Evolutionary conservation across 2,888 invertebrate genomes (phyloP), one percentile per base, ranked within the genome.

Genomic region (Dioctria linearis): DNA sequence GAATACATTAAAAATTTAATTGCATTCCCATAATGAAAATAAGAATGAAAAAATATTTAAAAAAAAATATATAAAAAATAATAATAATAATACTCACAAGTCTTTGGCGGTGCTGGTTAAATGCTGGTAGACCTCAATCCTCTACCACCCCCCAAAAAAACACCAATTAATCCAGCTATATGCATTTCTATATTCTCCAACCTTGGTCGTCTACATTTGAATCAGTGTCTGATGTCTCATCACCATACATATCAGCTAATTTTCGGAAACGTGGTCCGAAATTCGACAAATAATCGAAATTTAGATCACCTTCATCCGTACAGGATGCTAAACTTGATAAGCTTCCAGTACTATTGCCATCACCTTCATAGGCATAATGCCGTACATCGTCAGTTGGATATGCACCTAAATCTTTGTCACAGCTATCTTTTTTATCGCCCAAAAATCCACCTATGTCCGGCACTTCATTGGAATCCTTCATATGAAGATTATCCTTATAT

Each of bases 311-410:
- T 86, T 97, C 97, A 87, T 96, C 96, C 82, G 96, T 96, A 93
- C 96, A 96, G 85, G 97, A 97, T 83, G 96, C 96, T 84, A 97
- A 91, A 65, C 97, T 96, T 76, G 98, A 98, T 39, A 98, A 91
- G 8, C 97, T 97, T 83, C 98, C 98, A 84, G 95, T 96, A 13
- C 94, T 94, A 87, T 97, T 97, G 84, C 97, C 97, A 87, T 96
- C 97, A 66, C 98, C 98, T 90, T 99, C 99, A 88, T 98, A 99
- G 80, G 97, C 98, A 89, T 98, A 99, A 89, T 99, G 96, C 81
- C 98, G 93, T 37, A 99, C 96, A 89, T 98, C 98, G 88, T 99
- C 99, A 87, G 95, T 96, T 0, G 98, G 98, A 86, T 94, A 93
- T 84, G 95, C 96, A 85, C 95, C 95, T 2, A 96, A 95, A 89